Evolutionary conservation across 2,888 invertebrate genomes (phyloP), one percentile per base, ranked within the genome.

Genomic region (Xestia ashworthii): DNA sequence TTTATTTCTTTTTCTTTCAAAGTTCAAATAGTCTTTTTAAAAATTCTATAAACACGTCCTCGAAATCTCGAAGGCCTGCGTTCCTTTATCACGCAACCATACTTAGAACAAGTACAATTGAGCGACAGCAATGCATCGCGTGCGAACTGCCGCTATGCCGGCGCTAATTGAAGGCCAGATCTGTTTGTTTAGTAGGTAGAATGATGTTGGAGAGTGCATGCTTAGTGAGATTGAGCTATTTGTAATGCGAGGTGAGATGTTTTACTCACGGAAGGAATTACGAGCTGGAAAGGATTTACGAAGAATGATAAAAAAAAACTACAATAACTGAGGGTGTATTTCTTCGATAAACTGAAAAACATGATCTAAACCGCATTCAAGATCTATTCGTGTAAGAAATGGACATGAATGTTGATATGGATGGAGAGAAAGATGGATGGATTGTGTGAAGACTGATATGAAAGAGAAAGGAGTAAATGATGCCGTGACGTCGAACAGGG

Each of bases 111-210:
- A 58, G 41, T 16, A n/a, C 68, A 72, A 77, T 65, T 50, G 67
- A n/a, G 38, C 55, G 71, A 62, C 60, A 76, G 72, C 64, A 69
- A 5, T 60, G 71, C 83, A 87, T 85, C 74, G 83, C 87, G 87
- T 87, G 88, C 77, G 68, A 71, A 78, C 65, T 65, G 55, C 46
- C 75, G 16, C 8, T 62, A 58, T 67, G 46, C 50, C 75, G 12
- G n/a, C 55, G 66, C 58, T 87, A 83, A 88, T 87, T 88, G 87
- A 85, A 88, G 89, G 89, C 74, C 85, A 82, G 68, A 78, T 82
- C 85, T 83, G 78, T 88, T 88, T 85, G 82, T 87, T 75, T 78
- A 69, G 69, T 71, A 64, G 70, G 65, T 44, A 14, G 44, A 44
- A 16, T n/a, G 64, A 50, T 44, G 69, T 66, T 78, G 65, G 66